A percentile compares a stretch with the other conserved stretches of the same genome.
Conservation (phyloP, 2,113 vertebrate species). For the Mormyrus iriodes region DNA sequence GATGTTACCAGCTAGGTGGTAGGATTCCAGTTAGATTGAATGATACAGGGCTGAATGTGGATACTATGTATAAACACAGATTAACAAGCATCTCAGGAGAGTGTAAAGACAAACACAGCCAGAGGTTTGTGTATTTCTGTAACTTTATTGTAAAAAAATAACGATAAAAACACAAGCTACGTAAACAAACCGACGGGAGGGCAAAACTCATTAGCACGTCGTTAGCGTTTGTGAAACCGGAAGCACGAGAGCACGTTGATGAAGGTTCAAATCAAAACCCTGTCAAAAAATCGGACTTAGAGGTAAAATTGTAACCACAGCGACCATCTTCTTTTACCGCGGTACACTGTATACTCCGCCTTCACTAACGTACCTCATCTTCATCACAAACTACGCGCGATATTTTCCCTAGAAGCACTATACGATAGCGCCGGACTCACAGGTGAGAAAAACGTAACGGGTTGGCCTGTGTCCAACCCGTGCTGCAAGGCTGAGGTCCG, state of each 20-base stretch:
- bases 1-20: not conserved
- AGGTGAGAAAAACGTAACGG: not conserved
- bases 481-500: not conserved
- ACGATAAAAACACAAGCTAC: conserved; percentile 6
- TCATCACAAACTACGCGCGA: not conserved
- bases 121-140: not conserved
- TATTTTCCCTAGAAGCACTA: not conserved
- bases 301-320: not conserved
- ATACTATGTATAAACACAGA: too few species aligned
- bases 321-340: not conserved
- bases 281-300: too few species aligned
- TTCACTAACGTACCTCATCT: not conserved
- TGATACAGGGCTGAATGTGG: not conserved
- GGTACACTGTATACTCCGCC: not conserved
- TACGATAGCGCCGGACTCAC: not conserved
- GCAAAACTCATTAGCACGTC: not conserved
- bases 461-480: not conserved
- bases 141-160: conserved; percentile 9
- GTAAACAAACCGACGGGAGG: not conserved
- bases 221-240: not conserved
- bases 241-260: too few species aligned
- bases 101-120: not conserved
- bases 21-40: not conserved
- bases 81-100: not conserved
- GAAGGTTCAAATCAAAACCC: too few species aligned